Base-by-base conservation (phyloP, 2,888 invertebrate genomes). In the Polyommatus icarus region DNA sequence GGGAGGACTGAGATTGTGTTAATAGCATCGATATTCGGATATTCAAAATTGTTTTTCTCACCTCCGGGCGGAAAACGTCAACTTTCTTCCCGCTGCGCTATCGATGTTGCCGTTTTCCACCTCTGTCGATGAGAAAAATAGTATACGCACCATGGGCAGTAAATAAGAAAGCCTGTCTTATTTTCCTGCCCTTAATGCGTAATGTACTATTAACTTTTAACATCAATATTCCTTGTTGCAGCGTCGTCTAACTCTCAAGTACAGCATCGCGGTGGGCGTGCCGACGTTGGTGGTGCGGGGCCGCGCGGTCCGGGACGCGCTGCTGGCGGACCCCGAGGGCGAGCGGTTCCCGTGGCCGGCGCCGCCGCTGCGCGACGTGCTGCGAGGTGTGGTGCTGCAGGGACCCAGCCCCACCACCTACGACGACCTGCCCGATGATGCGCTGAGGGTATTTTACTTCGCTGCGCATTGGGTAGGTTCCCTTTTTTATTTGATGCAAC, bases 401-500 rank as follows among this genome's bases (percentile, higher is more conserved):
- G 90, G 90, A 0, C 87, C 88, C 0, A 87, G 84, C 76, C 89
- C 86, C 50, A 94, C 90, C 84, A 86, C 93, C 29, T 96, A 96
- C 84, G 94, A 95, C 29, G 95, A 96, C 79, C 87, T 96, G 29
- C 95, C 96, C 0, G 94, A 94, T 83, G 96, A 95, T 82, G 89
- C 90, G 1, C 95, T 97, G 77, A 96, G 96, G 84, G 97, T 97
- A 67, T 96, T 98, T 84, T 98, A 98, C 87, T 98, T 98, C 89
- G 97, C 97, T 79, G 98, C 98, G 29, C 97, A 98, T 88, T 98
- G 98, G 98, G 98, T 98, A 90, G 94, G 95, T 88, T 46, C 4
- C 24, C 24, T 72, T 67, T 32, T 32, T 32, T 32, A 32, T 32
- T 3, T 32, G 32, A 3, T 2, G 32, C 32, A 32, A 32, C 32